Base-by-base conservation (phyloP, 2,797 vertebrate species). In the Cyclopterus lumpus region DNA sequence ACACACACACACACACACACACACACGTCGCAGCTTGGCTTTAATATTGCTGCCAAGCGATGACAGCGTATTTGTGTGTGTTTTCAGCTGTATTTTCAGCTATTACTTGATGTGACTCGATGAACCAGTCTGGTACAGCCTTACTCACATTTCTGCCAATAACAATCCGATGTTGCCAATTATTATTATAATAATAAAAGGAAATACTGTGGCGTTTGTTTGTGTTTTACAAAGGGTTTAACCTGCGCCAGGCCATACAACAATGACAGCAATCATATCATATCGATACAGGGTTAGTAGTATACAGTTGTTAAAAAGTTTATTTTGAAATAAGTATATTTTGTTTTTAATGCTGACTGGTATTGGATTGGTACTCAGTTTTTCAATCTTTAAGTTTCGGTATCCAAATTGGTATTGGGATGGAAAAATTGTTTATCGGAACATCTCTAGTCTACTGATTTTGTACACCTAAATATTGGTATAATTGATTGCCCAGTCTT, bases 31-130 rank as follows among this genome's bases (percentile, higher is more conserved):
- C 46, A 71, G 11, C 42, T 57, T 42, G 73, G 70, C 67, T 67
- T 80, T 48, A 55, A 67, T 60, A 73, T 32, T 30, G 55, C 59
- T 86, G 81, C 75, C 82, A 85, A 86, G 69, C 53, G 66, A 79
- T 76, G 81, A 79, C 81, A 53, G 49, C n/a, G 11, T 53, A 38
- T 78, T 74, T 67, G 42, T 71, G 46, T 36, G 9, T 36, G 32
- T 30, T 71, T 81, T 59, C 49, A 70, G 72, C 62, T 65, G 65
- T 59, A 46, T 78, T 71, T 74, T 28, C 24, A 60, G 60, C 44
- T 49, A 30, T 26, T 28, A 7, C 26, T 38, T 10, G 53, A 44
- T 30, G 62, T 66, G 63, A 62, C 73, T 55, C 38, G 53, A 57
- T 67, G 30, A 55, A 58, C 8, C 4, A 36, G 14, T 30, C 51